Evolutionary conservation across 2,113 vertebrate species (phyloP), one percentile per base, ranked within the genome.

Genomic region (Malurus cyaneus): DNA sequence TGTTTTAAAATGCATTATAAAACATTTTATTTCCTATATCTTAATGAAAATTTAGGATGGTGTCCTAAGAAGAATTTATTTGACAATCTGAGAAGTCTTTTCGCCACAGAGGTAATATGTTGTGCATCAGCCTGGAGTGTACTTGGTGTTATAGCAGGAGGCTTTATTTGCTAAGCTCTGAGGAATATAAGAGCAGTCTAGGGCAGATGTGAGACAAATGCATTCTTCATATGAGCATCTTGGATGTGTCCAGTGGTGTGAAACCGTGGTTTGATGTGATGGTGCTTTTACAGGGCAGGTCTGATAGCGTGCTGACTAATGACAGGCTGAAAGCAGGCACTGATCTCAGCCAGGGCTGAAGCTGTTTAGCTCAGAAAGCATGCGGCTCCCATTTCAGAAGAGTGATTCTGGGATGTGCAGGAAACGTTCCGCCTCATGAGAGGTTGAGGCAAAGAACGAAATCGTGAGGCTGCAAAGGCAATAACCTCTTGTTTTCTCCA

Each of bases 1-100:
- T 93, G 56, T 96, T 95, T 94, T 95, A 95, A 96, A 97, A 96
- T 88, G 71, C 24, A 76, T 96, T 88, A 95, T 84, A 97, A 94
- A 97, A 87, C 80, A 93, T 86, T 95, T 80, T 91, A 95, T 96
- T 95, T 96, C 88, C 92, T 95, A 53, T 49, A 82, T 34, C 61
- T 94, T 93, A 97, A 96, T 88, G 79, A 96, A 96, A 93, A 97
- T 76, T 82, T 80, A 69, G 59, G 80, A 88, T 91, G 61, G 92
- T 89, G 93, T 97, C 84, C 84, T 88, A 83, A 62, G 80, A 96
- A 90, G 59, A 93, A 95, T 90, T 97, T 96, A 96, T 94, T 93
- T 97, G 93, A 94, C 90, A 95, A n/a, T 29, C 32, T 85, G 92
- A 96, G 92, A 92, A 97, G 92, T 10, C 50, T 88, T 96, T 93